Conservation (phyloP, 2,113 vertebrate species). For the Tyrannus savana region DNA sequence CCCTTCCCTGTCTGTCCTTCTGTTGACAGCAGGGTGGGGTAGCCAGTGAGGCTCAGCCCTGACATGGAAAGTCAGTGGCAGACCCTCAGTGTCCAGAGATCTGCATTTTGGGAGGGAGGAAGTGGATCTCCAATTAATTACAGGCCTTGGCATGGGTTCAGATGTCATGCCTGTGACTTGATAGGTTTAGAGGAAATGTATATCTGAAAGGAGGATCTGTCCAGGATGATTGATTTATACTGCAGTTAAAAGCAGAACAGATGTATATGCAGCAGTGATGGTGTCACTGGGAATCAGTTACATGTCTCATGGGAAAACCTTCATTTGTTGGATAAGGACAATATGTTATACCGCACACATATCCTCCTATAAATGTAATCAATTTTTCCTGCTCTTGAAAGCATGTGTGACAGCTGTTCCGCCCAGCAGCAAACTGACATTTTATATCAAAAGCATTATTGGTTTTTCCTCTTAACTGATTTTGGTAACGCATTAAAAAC, state of each 20-base stretch:
- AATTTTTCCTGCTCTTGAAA: slow-evolving; percentile 37
- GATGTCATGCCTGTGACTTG: slow-evolving; percentile 56
- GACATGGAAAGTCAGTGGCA: neutral
- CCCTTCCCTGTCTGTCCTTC: neutral
- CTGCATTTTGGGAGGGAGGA: neutral
- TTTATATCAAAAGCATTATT: slow-evolving; percentile 48
- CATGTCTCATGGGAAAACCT: slow-evolving; percentile 66
- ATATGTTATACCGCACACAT: slow-evolving; percentile 46
- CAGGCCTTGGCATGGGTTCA: slow-evolving; percentile 44
- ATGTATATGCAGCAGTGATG: slow-evolving; percentile 67
- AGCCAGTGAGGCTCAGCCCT: neutral
- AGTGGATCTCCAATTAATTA: slow-evolving; percentile 47
- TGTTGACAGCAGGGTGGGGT: neutral
- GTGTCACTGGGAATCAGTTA: slow-evolving; percentile 73
- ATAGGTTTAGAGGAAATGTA: slow-evolving; percentile 57
- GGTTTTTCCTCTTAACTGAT: neutral
- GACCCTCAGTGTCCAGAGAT: neutral
- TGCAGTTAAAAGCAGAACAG: slow-evolving; percentile 76
- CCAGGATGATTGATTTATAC: slow-evolving; percentile 59
- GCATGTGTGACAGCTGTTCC: slow-evolving; percentile 34
- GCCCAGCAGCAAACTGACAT: slow-evolving; percentile 30
- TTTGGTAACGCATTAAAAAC: neutral
- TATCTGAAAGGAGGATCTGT: slow-evolving; percentile 68
- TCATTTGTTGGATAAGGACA: slow-evolving; percentile 71
- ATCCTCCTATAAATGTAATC: neutral